phyloP scores from a whole-genome alignment of 2,797 vertebrate species.

The Phoxinus dragarum region DNA sequence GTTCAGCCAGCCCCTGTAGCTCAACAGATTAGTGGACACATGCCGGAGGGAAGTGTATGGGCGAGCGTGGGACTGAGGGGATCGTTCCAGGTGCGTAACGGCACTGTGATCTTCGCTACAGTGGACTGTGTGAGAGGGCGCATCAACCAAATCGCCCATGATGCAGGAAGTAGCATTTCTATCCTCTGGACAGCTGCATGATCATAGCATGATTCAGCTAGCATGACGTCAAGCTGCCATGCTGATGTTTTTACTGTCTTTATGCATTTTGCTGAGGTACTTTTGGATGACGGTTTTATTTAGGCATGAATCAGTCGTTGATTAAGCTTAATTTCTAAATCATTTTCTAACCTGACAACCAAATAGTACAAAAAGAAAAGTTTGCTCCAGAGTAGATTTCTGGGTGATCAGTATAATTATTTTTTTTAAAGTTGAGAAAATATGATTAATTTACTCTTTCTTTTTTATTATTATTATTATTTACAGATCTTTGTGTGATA shows the following conservation, averaged over 20 bases:
- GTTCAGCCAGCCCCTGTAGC: slow-evolving; percentile 73
- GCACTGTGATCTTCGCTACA: slow-evolving; percentile 81
- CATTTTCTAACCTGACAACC: neutral
- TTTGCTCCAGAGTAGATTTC: neutral
- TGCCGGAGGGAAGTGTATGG: slow-evolving; percentile 88
- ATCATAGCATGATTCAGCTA: neutral
- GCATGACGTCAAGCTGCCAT: neutral
- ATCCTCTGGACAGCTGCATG: slow-evolving; percentile 86
- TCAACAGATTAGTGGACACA: slow-evolving; percentile 87
- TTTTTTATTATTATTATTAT: neutral
- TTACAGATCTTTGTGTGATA: neutral
- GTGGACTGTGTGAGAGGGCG: slow-evolving; percentile 88
- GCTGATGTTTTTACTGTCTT: neutral
- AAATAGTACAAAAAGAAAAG: neutral
- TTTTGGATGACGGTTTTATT: neutral
- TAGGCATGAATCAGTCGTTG: neutral
- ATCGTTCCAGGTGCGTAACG: slow-evolving; percentile 84
- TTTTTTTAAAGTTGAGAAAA: neutral
- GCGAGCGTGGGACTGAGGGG: slow-evolving; percentile 80
- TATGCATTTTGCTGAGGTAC: neutral
- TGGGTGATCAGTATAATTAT: neutral
- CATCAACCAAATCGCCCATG: slow-evolving; percentile 86
- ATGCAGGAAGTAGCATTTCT: slow-evolving; percentile 83
- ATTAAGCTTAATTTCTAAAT: neutral
- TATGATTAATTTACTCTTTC: neutral